A percentile compares a stretch with the other conserved stretches of the same genome.
These are phyloP conservation scores for Meloidogyne exigua DNA, from an alignment of 1,140 invertebrate genomes.

Conservation along the genomic window DNA sequence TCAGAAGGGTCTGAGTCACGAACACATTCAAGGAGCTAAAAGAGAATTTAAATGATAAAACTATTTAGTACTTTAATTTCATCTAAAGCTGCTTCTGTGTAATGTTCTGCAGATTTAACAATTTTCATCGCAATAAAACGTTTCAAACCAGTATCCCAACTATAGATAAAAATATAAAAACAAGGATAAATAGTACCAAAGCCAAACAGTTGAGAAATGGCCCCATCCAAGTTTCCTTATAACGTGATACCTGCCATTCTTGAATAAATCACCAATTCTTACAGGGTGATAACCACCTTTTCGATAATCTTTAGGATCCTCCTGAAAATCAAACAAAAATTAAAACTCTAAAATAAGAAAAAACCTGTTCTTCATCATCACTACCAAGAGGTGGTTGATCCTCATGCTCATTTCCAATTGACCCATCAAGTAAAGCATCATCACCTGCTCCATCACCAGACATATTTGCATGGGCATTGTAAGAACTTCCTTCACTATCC, in stretches of 20 bases:
- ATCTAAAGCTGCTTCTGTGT: constrained; percentile 95
- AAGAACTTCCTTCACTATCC: constrained; percentile 3
- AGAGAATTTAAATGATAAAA: neutral
- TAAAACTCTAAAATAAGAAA: neutral
- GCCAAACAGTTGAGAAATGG: constrained; percentile 56
- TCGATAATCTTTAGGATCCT: constrained; percentile 41
- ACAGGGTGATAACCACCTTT: constrained; percentile 52
- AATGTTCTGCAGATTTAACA: constrained; percentile 95
- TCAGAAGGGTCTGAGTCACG: constrained; percentile 37
- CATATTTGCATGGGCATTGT: constrained; percentile 1
- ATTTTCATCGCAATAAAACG: constrained; percentile 96
- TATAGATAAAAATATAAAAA: neutral
- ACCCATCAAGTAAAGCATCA: constrained; percentile 1
- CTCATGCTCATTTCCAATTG: constrained; percentile 13
- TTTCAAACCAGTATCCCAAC: constrained; percentile 72
- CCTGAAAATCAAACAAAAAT: neutral
- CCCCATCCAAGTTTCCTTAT: constrained; percentile 53
- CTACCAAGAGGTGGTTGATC: constrained; percentile 20
- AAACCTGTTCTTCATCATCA: constrained; percentile 40
- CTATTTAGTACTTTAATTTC: constrained; percentile 75
- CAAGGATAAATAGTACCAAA: constrained; percentile 26
- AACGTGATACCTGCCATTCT: constrained; percentile 47
- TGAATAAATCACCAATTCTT: constrained; percentile 48
- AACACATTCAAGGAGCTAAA: constrained; percentile 40
- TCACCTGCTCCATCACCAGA: neutral